phyloP scores from a whole-genome alignment of 1,140 invertebrate species.

The Neelides sp. region DNA sequence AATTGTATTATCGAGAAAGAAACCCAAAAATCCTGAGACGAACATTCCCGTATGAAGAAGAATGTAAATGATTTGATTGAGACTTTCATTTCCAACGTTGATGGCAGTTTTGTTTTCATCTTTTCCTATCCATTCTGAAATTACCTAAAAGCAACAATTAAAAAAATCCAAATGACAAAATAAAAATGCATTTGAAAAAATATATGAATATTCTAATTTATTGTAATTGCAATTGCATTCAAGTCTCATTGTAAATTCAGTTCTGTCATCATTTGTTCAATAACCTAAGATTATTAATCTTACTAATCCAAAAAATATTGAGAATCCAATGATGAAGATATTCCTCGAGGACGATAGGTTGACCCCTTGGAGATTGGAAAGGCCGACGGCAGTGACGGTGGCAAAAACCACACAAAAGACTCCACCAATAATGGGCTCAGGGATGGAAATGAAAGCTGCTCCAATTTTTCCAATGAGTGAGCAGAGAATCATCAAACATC shows the following conservation, averaged over 20 bases:
- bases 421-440: slow-evolving; percentile 75
- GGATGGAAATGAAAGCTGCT: slow-evolving; percentile 74
- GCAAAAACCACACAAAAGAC: slow-evolving; percentile 78
- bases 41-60: slow-evolving; percentile 72
- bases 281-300: slow-evolving; percentile 18
- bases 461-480: slow-evolving; percentile 70
- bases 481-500: slow-evolving; percentile 61
- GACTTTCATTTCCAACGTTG: slow-evolving; percentile 51
- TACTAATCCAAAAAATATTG: slow-evolving; percentile 68
- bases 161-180: slow-evolving; percentile 1
- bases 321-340: slow-evolving; percentile 75
- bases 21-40: slow-evolving; percentile 64
- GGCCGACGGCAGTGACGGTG: slow-evolving; percentile 39
- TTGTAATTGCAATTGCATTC: not conserved
- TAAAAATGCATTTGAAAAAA: not conserved
- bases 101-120: slow-evolving; percentile 50
- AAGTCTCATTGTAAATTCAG: slow-evolving; percentile 4
- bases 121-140: slow-evolving; percentile 57
- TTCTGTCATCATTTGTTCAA: slow-evolving; percentile 5
- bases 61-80: slow-evolving; percentile 62
- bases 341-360: slow-evolving; percentile 68
- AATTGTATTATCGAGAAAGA: slow-evolving; percentile 68
- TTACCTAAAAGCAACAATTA: slow-evolving; percentile 36
- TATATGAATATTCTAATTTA: not conserved
- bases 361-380: slow-evolving; percentile 69